Evolutionary conservation across 2,888 invertebrate genomes (phyloP).

Genomic region (Adelphocoris suturalis): DNA sequence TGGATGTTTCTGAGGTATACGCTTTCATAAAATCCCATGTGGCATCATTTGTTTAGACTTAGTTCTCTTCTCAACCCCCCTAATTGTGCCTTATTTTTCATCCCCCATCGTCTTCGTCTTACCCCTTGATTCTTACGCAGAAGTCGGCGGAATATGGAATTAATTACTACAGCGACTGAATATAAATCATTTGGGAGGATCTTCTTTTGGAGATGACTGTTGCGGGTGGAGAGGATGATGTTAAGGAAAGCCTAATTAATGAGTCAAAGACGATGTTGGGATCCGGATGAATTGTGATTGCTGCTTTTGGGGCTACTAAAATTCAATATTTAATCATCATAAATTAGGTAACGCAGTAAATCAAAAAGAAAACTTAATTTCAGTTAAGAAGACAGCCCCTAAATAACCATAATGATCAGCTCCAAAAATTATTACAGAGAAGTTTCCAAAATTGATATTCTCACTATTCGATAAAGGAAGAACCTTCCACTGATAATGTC

Average conservation of each 20-base stretch:
- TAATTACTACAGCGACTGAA: slow-evolving; percentile 66
- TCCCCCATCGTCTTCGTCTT: not conserved
- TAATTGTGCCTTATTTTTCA: slow-evolving; percentile 61
- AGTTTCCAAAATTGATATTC: too few species aligned
- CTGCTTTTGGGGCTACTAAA: not conserved
- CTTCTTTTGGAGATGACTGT: not conserved
- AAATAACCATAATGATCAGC: too few species aligned
- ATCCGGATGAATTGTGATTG: slow-evolving; percentile 3
- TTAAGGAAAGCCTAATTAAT: slow-evolving; percentile 61
- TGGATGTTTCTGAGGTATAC: slow-evolving; percentile 53
- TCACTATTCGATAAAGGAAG: too few species aligned
- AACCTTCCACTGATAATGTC: too few species aligned
- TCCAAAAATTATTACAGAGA: too few species aligned
- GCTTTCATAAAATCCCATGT: slow-evolving; percentile 67
- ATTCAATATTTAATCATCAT: not conserved
- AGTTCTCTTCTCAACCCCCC: slow-evolving; percentile 27
- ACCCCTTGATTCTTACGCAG: not conserved
- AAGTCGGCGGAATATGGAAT: slow-evolving; percentile 57
- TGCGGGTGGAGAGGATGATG: not conserved
- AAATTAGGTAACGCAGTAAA: not conserved
- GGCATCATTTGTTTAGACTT: slow-evolving; percentile 64
- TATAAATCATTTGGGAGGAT: slow-evolving; percentile 61
- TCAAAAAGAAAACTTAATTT: slow-evolving; percentile 1
- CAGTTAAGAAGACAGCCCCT: slow-evolving; percentile 19
- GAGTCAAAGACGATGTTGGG: slow-evolving; percentile 49